Evolutionary conservation across 2,888 invertebrate species (phyloP).

Genomic region (Hydropsyche betteni): DNA sequence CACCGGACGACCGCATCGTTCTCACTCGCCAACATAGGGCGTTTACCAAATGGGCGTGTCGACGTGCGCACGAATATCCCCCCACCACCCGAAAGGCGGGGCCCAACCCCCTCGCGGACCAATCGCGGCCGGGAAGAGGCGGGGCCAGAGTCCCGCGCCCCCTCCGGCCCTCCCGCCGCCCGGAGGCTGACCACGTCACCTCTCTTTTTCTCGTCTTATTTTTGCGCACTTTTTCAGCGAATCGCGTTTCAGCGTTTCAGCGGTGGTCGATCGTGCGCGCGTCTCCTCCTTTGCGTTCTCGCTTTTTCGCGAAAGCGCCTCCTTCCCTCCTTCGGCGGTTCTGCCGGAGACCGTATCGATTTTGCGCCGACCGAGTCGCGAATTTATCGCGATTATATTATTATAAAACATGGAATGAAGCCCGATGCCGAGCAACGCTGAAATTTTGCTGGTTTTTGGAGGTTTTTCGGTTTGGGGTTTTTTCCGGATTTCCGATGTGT

Average conservation of each 20-base stretch:
- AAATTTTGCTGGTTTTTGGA: too few relatives aligned
- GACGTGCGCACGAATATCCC: constrained; percentile 9
- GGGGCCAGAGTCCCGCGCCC: constrained; percentile 33
- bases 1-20: constrained; percentile 21
- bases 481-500: too few relatives aligned
- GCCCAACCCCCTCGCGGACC: constrained; percentile 32
- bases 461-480: too few relatives aligned
- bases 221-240: constrained; percentile 45
- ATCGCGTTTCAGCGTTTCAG: constrained; percentile 42
- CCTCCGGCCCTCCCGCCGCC: constrained; percentile 31
- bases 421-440: too few relatives aligned
- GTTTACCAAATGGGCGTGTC: constrained; percentile 45
- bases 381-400: too few relatives aligned
- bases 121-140: constrained; percentile 41
- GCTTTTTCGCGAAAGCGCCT: too few relatives aligned
- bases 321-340: too few relatives aligned
- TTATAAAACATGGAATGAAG: too few relatives aligned
- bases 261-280: constrained; percentile 19
- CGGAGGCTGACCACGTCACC: constrained; percentile 36
- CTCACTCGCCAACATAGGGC: constrained; percentile 34
- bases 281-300: constrained; percentile 27
- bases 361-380: too few relatives aligned
- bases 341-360: too few relatives aligned
- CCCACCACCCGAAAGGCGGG: constrained; percentile 43
- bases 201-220: constrained; percentile 38